Percentiles rank a stretch among this genome's conserved stretches.
Conservation (phyloP, 92 coral and sea anemone genomes). For the Montipora capitata region DNA sequence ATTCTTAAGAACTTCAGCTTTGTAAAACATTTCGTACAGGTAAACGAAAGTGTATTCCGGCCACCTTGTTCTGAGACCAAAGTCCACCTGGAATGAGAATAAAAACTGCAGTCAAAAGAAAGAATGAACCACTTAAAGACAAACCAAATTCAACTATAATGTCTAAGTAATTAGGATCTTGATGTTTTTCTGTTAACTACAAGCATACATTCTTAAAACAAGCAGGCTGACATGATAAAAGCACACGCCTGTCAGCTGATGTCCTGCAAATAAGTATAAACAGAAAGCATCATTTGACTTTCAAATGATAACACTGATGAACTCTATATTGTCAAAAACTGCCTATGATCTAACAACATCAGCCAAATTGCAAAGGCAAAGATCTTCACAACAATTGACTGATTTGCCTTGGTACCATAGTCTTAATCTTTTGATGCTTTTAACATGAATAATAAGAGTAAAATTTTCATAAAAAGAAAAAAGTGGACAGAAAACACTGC, state of each 20-base stretch:
- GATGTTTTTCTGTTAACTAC: not conserved
- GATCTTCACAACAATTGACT: not conserved
- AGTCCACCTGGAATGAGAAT: constrained; percentile 86
- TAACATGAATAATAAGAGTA: not conserved
- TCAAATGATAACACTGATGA: too few species aligned
- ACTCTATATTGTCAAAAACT: not conserved
- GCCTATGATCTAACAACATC: not conserved
- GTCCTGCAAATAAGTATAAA: not conserved
- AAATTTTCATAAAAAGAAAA: constrained; percentile 2
- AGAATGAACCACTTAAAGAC: not conserved
- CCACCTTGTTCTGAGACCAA: constrained; percentile 94
- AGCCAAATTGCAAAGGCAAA: not conserved
- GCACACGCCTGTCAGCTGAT: not conserved
- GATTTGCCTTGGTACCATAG: not conserved
- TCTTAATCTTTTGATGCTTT: not conserved
- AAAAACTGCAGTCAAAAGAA: not conserved
- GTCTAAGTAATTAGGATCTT: not conserved
- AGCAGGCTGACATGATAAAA: constrained; percentile 7
- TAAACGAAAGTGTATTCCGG: constrained; percentile 94
- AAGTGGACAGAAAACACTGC: not conserved
- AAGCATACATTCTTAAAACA: constrained; percentile 5
- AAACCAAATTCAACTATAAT: not conserved
- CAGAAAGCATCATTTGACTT: not conserved
- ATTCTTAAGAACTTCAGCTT: constrained; percentile 98
- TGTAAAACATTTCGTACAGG: constrained; percentile 98